phyloP scores from a whole-genome alignment of 2,113 vertebrate species.

The Hippotragus niger region DNA sequence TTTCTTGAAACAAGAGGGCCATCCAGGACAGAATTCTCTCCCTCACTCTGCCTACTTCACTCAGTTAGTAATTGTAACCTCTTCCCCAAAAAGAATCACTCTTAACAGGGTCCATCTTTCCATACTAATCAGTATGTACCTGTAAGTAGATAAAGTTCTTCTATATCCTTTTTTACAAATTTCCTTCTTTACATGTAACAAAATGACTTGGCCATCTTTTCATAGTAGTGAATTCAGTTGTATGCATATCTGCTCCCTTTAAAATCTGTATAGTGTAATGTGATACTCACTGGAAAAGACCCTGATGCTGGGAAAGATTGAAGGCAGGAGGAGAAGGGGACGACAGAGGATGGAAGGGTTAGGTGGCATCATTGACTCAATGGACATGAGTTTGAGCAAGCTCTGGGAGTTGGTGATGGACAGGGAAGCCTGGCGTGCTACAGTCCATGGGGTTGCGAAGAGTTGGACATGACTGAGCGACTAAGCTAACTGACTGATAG shows the following conservation, averaged over 20 bases:
- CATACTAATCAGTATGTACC: background rate
- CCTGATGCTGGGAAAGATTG: background rate
- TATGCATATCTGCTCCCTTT: background rate
- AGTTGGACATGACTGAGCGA: fast-evolving
- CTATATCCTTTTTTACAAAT: background rate
- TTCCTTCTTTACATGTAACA: background rate
- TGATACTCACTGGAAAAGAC: background rate
- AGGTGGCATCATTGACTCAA: background rate
- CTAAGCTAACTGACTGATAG: background rate
- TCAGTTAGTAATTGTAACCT: background rate
- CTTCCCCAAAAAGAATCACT: background rate
- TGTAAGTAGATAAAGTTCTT: background rate
- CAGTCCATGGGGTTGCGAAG: background rate
- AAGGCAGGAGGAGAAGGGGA: background rate
- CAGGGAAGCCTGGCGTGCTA: background rate
- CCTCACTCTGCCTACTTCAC: background rate
- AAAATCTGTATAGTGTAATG: background rate
- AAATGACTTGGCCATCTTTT: background rate
- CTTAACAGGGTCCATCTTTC: background rate
- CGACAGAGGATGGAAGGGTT: background rate
- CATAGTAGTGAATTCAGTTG: too few relatives aligned
- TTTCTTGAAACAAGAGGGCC: background rate
- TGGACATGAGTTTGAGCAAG: background rate
- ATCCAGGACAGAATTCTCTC: background rate
- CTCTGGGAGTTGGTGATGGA: background rate